These are phyloP conservation scores for Brachionus sp. DNA, from an alignment of 1,140 invertebrate species.

Conservation along the genomic window DNA sequence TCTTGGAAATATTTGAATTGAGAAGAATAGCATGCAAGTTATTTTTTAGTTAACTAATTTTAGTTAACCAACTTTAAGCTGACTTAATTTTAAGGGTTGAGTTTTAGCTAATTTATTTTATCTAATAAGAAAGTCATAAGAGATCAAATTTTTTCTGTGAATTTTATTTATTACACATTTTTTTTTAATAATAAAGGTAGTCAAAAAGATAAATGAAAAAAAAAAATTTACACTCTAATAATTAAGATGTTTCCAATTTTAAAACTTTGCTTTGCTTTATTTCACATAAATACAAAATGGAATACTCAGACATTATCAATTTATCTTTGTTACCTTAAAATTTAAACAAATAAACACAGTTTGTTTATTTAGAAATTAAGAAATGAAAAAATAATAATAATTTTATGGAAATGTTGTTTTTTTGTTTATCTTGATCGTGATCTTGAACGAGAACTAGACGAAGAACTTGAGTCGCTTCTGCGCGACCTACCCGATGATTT, in stretches of 20 bases:
- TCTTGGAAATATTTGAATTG: no score
- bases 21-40: no score
- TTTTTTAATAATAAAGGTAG: not conserved
- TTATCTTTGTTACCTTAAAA: not conserved
- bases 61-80: no score
- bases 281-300: not conserved
- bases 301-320: not conserved
- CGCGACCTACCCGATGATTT: not conserved
- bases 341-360: not conserved
- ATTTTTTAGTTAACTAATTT: no score
- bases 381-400: not conserved
- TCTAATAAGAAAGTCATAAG: no score
- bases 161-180: not conserved
- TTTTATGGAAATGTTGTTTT: not conserved
- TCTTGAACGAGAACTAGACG: not conserved
- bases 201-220: not conserved
- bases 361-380: not conserved
- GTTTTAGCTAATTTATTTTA: no score
- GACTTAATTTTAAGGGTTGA: no score
- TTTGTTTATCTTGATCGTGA: not conserved
- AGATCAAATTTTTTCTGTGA: not conserved
- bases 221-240: not conserved
- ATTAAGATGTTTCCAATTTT: not conserved
- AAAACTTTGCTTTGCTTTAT: not conserved
- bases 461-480: not conserved